Evolutionary conservation across 1,140 invertebrate genomes (phyloP).

Genomic region (Drosophila jambulina): DNA sequence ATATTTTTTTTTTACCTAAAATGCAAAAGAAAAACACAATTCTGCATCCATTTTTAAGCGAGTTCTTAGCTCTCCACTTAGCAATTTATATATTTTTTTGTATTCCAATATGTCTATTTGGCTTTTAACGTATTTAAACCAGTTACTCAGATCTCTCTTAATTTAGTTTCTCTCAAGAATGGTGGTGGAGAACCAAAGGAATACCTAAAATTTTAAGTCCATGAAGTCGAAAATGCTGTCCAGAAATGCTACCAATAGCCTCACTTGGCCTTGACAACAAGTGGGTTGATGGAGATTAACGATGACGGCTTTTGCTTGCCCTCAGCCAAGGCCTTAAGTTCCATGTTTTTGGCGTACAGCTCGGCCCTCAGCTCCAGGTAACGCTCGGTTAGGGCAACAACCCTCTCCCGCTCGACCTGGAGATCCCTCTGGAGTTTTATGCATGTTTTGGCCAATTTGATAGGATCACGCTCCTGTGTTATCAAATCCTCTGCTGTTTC

Average conservation of each 20-base stretch:
- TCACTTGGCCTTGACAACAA: too few relatives aligned
- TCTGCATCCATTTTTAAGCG: too few relatives aligned
- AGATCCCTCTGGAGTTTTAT: constrained; percentile 14
- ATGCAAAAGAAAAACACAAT: too few relatives aligned
- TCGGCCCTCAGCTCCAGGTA: constrained; percentile 15
- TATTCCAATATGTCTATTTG: too few relatives aligned
- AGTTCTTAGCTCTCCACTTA: too few relatives aligned
- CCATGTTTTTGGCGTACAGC: not conserved
- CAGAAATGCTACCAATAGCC: too few relatives aligned
- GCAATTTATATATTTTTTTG: too few relatives aligned
- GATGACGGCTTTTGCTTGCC: not conserved
- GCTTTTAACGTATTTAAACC: not conserved
- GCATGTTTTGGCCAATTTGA: constrained; percentile 22
- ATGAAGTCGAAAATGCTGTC: not conserved
- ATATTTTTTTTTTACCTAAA: too few relatives aligned
- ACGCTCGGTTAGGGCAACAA: not conserved
- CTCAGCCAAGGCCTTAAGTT: not conserved
- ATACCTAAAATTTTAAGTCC: not conserved
- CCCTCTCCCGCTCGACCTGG: constrained; percentile 7
- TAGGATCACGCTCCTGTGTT: not conserved
- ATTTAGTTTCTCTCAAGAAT: too few relatives aligned
- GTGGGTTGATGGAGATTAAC: too few relatives aligned
- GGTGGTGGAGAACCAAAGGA: not conserved
- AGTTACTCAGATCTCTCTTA: too few relatives aligned
- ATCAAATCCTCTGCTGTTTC: constrained; percentile 20